Evolutionary conservation across 2,888 invertebrate species (phyloP), one percentile per base, ranked within the genome.

Genomic region (Drosophila mayaguana): DNA sequence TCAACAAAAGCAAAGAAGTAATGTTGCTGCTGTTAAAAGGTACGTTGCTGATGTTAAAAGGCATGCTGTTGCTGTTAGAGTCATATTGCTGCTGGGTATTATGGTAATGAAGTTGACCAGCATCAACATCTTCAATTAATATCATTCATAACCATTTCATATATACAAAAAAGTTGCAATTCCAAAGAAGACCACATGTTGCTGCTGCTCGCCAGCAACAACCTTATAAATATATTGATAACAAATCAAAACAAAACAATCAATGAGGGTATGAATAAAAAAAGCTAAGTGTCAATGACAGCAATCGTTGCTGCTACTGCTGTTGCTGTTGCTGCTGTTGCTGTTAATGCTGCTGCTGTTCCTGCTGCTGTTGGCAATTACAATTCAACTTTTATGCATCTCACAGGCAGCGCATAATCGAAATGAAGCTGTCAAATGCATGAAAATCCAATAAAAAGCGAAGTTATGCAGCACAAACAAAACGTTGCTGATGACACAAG

Each of bases 401-500:
- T 61, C 40, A 43, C 42, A 46, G 79, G 56, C 81, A 75, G 62
- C 62, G 59, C 68, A 70, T 45, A 63, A 67, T 74, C 75, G 60
- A 61, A 77, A 77, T 77, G 67, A 78, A 78, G 78, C 72, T 74
- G 74, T 73, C 78, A 78, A 78, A 78, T 64, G 64, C 78, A 67
- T 51, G 70, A 63, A 61, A 63, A 45, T 59, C 54, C 36, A 70
- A 86, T 81, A 83, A 78, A 81, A 76, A 53, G 62, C 42, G 25
- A 76, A 76, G 72, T 76, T 65, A 76, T 68, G 70, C 54, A 51
- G 67, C 75, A 63, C 56, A 75, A 81, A 79, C 72, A 68, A 68
- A 72, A 62, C 60, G 64, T 54, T 75, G 81, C 75, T 76, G 86
- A 83, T 83, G 87, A 86, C 83, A 86, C 77, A 79, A 81, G 71